phyloP scores from a whole-genome alignment of 2,113 vertebrate species.

The Chloebia gouldiae region DNA sequence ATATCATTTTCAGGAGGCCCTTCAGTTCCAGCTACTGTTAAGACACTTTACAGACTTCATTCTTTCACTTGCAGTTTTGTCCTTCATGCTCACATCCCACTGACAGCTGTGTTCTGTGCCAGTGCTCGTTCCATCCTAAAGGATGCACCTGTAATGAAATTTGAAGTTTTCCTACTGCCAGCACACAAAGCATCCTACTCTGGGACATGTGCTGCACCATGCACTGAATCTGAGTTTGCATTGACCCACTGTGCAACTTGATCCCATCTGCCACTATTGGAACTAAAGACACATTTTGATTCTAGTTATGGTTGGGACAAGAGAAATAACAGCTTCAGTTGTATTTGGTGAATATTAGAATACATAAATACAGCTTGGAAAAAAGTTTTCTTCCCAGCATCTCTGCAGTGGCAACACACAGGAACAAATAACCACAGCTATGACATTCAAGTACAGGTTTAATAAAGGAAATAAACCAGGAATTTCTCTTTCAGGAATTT shows the following conservation, averaged over 20 bases:
- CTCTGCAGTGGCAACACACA: background rate
- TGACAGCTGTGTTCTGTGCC: background rate
- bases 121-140: background rate
- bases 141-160: background rate
- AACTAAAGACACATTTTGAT: background rate
- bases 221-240: background rate
- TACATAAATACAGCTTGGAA: background rate
- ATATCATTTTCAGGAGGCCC: background rate
- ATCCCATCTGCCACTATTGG: background rate
- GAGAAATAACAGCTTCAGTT: background rate
- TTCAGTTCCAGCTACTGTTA: background rate
- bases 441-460: background rate
- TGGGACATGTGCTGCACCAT: background rate
- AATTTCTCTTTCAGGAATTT: background rate
- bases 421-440: background rate
- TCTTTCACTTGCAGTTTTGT: background rate
- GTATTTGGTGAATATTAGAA: background rate
- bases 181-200: background rate
- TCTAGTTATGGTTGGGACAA: background rate
- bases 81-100: background rate
- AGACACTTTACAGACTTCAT: background rate
- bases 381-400: background rate
- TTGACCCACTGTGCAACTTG: background rate
- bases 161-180: background rate
- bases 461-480: background rate